A percentile compares a stretch with the other conserved stretches of the same genome.
phyloP scores from a whole-genome alignment of 2,797 vertebrate genomes.

The Scyliorhinus canicula region DNA sequence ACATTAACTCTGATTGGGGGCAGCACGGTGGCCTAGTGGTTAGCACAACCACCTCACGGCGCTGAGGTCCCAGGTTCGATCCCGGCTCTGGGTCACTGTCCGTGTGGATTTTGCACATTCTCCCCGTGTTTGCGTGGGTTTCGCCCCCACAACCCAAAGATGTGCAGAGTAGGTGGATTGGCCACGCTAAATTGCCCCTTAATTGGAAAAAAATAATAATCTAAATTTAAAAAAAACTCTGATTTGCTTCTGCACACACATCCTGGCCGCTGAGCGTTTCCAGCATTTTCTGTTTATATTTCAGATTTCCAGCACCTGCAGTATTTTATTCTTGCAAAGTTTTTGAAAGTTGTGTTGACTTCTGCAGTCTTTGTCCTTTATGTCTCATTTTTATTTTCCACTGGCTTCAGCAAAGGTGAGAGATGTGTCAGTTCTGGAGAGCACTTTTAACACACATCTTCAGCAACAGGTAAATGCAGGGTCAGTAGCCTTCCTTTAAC shows the following conservation, averaged over 20 bases:
- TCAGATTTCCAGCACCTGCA: neutral
- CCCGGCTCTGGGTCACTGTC: too few relatives aligned
- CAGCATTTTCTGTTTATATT: neutral
- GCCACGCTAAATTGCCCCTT: too few relatives aligned
- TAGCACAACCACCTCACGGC: too few relatives aligned
- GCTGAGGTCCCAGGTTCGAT: too few relatives aligned
- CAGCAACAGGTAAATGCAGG: neutral
- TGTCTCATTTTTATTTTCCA: neutral
- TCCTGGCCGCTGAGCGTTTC: neutral
- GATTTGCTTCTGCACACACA: neutral
- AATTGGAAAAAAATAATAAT: too few relatives aligned
- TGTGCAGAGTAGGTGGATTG: too few relatives aligned
- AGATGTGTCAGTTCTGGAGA: neutral
- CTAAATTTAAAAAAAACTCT: too few relatives aligned
- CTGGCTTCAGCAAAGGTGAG: neutral
- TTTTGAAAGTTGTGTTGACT: neutral
- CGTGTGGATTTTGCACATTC: too few relatives aligned
- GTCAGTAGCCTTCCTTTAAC: neutral
- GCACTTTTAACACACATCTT: neutral
- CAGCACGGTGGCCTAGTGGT: too few relatives aligned
- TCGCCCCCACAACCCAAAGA: too few relatives aligned
- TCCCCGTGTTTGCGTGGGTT: too few relatives aligned
- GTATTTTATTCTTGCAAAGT: neutral
- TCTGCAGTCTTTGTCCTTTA: neutral
- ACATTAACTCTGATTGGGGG: too few relatives aligned